These are phyloP conservation scores for Tragelaphus eurycerus DNA, from an alignment of 2,797 vertebrate genomes.

Conservation along the genomic window DNA sequence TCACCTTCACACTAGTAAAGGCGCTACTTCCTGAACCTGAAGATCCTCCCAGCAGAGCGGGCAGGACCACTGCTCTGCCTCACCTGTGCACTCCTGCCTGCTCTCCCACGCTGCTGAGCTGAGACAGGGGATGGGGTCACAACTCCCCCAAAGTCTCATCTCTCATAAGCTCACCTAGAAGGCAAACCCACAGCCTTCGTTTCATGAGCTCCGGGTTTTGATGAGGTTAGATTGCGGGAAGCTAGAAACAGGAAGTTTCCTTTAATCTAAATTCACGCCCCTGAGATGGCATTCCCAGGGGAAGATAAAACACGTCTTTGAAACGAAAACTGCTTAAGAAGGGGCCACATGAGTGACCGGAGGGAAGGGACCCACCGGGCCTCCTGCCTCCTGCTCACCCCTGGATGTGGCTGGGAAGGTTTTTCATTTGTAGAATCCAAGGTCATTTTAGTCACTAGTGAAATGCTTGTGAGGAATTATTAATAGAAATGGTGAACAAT, in stretches of 20 bases:
- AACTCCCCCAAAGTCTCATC: fast-evolving
- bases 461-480: background rate
- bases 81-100: fast-evolving
- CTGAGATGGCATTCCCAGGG: background rate
- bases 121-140: fast-evolving
- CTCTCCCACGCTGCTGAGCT: background rate
- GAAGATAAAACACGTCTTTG: background rate
- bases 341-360: background rate
- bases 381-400: background rate
- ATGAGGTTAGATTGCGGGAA: background rate
- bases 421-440: background rate
- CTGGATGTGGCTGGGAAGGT: background rate
- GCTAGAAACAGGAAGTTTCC: background rate
- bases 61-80: fast-evolving
- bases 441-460: background rate
- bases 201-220: background rate
- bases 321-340: background rate
- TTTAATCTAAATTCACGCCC: background rate
- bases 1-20: fast-evolving
- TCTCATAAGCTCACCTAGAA: fast-evolving
- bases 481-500: background rate
- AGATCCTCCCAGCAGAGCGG: fast-evolving
- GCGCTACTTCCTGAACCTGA: fast-evolving
- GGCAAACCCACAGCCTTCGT: background rate
- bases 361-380: background rate